Base-by-base conservation (phyloP, 2,113 vertebrate genomes). In the Pteruthius melanotis region DNA sequence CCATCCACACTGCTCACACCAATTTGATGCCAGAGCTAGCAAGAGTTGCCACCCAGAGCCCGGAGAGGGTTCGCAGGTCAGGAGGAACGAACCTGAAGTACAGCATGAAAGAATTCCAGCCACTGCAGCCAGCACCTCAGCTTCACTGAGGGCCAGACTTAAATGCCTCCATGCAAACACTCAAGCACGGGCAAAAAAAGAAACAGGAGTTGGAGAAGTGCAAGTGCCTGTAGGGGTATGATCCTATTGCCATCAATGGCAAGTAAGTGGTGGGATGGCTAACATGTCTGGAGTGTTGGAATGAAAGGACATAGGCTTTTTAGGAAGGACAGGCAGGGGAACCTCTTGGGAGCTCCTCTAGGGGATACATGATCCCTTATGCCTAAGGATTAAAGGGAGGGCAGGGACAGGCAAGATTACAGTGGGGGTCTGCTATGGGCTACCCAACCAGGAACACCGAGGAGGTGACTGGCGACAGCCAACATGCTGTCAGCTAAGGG, bases 401-500 rank as follows among this genome's bases (percentile, higher is more conserved):
- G 24, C 56, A 54, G 13, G n/a, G n/a, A 54, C 47, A 54, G 28
- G n/a, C 28, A 28, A 45, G 19, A 28, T 70, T 33, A 45, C 7
- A 61, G 64, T 30, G 47, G 15, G 11, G 12, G 19, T 30, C 40
- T 70, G 84, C 47, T 61, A n/a, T 8, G 24, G 56, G 47, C n/a
- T 23, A 53, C 17, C 37, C 33, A 70, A n/a, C 6, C 28, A 69
- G 19, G n/a, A 78, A 54, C 13, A 39, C 20, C 0, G 0, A 61
- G 23, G 39, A 61, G 54, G n/a, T 70, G 40, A 39, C 0, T 47
- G 24, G 64, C 24, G 28, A 54, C 28, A 54, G 40, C 15, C n/a
- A 53, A 47, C 30, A 47, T 26, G 23, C 11, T 61, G 28, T 13
- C n/a, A 53, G 14, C 13, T 54, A 53, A 20, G 28, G 24, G 30